Evolutionary conservation across 2,888 invertebrate species (phyloP), one percentile per base, ranked within the genome.

Genomic region (Thymelicus acteon): DNA sequence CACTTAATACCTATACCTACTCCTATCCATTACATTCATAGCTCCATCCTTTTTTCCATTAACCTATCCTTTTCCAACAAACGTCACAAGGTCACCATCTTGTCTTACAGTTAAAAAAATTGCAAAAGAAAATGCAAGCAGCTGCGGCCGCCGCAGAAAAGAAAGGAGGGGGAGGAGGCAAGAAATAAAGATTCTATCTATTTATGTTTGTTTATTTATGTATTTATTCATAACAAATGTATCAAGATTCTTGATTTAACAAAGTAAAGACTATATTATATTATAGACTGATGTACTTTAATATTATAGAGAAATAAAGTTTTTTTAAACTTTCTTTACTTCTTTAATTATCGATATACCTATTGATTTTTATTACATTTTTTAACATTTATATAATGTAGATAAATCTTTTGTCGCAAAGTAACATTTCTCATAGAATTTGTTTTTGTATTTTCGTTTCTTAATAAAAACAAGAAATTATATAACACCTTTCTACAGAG

Each of bases 121-220:
- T 88, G 49, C 80, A 82, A 44, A 88, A 86, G 82, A 89, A 87
- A 76, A 84, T 86, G 76, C 85, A 86, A 76, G 83, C 81, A 0
- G 84, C 76, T 4, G 77, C 76, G 3, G 81, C 78, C 2, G 82
- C 80, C 0, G 79, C 77, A 0, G 82, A 78, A 52, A 81, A 79
- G 75, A 81, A 80, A 66, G 75, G 74, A 52, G 72, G 69, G 19
- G 74, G 74, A 52, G 72, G 69, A 15, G 74, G 74, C 52, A 77
- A 76, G 40, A 73, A 72, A 64, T 57, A 37, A 60, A 44, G 12
- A 5, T 44, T 19, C 0, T 13, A 72, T 44, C 7, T 68, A 19
- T 61, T 72, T 70, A 47, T 19, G 31, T 48, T 47, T 24, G 0
- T 72, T 70, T 48, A 64, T 48, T 63, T 69, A 54, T 19, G 2